Base-by-base conservation (phyloP, 2,113 vertebrate species). In the Syngnathoides biaculeatus region DNA sequence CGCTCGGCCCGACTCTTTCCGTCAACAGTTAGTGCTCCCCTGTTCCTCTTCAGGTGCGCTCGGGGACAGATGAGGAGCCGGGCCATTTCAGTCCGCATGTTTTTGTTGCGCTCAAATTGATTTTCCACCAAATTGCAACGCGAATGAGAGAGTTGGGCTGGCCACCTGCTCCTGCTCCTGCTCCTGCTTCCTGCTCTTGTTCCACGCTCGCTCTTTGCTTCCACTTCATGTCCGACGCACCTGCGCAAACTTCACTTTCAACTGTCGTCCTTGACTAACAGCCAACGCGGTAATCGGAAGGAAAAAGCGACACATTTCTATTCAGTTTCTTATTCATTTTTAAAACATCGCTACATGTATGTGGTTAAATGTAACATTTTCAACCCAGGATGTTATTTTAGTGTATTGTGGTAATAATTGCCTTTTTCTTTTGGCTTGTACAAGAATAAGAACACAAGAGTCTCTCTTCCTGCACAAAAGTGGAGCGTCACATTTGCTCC, bases 241-340 rank as follows among this genome's bases (percentile, higher is more conserved):
- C 75, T 19, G 24, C 57, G 73, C 68, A 73, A 56, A 72, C 68
- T 74, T 79, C 58, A 83, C 83, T 79, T 72, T 57, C 55, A 53
- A 79, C 75, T 77, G 79, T 77, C 75, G 79, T 77, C 38, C 76
- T 75, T 59, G 58, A 69, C 57, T 63, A 52, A 79, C 78, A 66
- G 55, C 56, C 69, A 52, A 11, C 63, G 43, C 15, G 8, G 3
- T n/a, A 22, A 52, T n/a, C n/a, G n/a, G n/a, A 52, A 52, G 20
- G n/a, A 20, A 22, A 50, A 52, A 52, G 8, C 8, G 10, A 2
- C 20, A 52, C 7, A 47, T 47, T 47, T 17, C 20, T 52, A 22
- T 10, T 52, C 8, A 17, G n/a, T 26, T 68, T 57, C 27, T 12
- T 43, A 19, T 20, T 6, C 5, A 17, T 17, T 5, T 19, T 40